Percentiles rank a stretch among this genome's conserved stretches.
phyloP scores from a whole-genome alignment of 2,113 vertebrate genomes.

The Crotalus horridus region DNA sequence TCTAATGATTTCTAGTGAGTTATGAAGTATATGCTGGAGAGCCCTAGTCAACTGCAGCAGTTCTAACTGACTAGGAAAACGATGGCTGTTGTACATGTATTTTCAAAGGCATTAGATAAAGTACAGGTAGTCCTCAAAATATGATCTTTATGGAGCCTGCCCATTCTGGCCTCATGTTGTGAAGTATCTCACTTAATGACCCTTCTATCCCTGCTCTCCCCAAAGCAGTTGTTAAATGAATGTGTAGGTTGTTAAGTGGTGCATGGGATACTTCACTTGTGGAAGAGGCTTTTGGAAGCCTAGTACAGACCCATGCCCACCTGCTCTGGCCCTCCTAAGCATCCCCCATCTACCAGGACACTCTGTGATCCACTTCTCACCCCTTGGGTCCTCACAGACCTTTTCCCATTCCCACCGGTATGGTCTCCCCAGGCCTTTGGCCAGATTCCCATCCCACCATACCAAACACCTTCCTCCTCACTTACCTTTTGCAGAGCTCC shows the following conservation, averaged over 20 bases:
- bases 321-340: background rate
- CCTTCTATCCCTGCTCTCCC: background rate
- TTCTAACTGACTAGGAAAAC: background rate
- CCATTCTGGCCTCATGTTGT: background rate
- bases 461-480: background rate
- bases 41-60: background rate
- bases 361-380: background rate
- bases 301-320: background rate
- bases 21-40: background rate
- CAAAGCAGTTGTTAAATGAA: background rate
- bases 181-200: background rate
- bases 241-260: background rate
- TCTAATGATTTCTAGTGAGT: constrained; percentile 7
- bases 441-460: background rate
- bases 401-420: background rate
- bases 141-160: background rate
- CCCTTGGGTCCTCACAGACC: background rate
- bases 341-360: background rate
- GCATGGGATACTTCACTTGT: background rate
- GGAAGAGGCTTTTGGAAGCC: background rate
- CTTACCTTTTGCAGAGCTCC: background rate
- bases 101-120: background rate
- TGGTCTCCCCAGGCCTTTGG: background rate
- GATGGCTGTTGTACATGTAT: background rate
- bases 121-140: background rate